These are phyloP conservation scores for Gobionotothen gibberifrons DNA, from an alignment of 2,797 vertebrate species.

Conservation along the genomic window DNA sequence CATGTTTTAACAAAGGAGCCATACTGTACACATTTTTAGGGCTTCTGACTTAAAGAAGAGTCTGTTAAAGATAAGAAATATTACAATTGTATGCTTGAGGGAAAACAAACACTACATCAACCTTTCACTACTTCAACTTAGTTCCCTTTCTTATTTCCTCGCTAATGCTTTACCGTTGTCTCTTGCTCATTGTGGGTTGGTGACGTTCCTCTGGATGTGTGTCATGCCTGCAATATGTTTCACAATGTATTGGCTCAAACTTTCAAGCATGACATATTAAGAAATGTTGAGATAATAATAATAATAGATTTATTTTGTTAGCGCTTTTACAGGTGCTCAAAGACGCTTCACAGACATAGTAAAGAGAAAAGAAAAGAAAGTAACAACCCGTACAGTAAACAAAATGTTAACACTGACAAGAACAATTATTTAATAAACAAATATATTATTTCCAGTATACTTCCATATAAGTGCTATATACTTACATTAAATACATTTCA, in stretches of 20 bases:
- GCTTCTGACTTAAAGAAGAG: neutral
- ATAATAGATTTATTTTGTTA: too few relatives aligned
- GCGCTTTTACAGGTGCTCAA: too few relatives aligned
- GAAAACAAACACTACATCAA: conserved; percentile 17
- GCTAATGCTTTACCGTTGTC: neutral
- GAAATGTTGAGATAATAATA: neutral
- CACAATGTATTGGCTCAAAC: conserved; percentile 19
- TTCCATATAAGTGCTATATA: neutral
- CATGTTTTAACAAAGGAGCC: conserved; percentile 22
- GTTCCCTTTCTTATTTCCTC: conserved; percentile 59
- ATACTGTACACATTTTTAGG: conserved; percentile 1
- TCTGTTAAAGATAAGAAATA: conserved; percentile 12
- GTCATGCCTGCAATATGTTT: conserved; percentile 44
- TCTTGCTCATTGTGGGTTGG: conserved; percentile 21
- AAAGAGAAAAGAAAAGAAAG: too few relatives aligned
- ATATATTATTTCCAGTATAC: neutral
- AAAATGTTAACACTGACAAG: neutral
- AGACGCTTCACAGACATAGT: too few relatives aligned
- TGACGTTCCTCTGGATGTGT: conserved; percentile 39
- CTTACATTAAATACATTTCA: neutral
- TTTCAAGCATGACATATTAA: conserved; percentile 12
- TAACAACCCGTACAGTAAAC: too few relatives aligned
- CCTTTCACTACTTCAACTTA: conserved; percentile 15
- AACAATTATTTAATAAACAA: neutral
- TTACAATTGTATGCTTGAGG: neutral